Evolutionary conservation across 2,888 invertebrate genomes (phyloP).

Genomic region (Desoria tigrina): DNA sequence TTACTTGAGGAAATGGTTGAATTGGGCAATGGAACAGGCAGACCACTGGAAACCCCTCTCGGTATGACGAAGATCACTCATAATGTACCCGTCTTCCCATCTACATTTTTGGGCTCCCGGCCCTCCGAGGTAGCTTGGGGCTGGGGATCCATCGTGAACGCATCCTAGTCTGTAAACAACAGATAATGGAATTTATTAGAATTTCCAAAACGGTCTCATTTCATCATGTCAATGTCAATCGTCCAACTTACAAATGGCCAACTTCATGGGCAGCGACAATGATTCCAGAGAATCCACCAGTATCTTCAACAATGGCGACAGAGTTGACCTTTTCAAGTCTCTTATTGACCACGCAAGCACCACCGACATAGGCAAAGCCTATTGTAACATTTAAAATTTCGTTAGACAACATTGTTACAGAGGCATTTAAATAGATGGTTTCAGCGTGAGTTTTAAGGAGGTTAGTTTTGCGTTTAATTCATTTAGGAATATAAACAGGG

Average conservation of each 20-base stretch:
- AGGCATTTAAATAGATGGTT: no score
- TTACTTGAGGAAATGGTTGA: slow-evolving; percentile 93
- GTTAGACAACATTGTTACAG: no score
- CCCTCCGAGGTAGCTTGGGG: slow-evolving; percentile 89
- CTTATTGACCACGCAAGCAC: slow-evolving; percentile 94
- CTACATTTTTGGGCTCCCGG: slow-evolving; percentile 92
- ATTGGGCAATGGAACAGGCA: slow-evolving; percentile 86
- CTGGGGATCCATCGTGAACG: slow-evolving; percentile 94
- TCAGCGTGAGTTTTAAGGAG: no score
- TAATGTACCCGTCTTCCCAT: slow-evolving; percentile 95
- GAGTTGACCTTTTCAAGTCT: slow-evolving; percentile 93
- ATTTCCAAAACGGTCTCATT: no score
- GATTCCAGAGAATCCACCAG: slow-evolving; percentile 93
- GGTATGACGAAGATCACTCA: slow-evolving; percentile 90
- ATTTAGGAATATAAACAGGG: no score
- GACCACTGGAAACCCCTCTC: slow-evolving; percentile 95
- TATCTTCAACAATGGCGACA: slow-evolving; percentile 93
- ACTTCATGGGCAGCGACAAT: slow-evolving; percentile 96
- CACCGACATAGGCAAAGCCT: slow-evolving; percentile 96
- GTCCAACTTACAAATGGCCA: slow-evolving; percentile 94
- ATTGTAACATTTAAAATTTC: slow-evolving; percentile 54
- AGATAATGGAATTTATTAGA: no score
- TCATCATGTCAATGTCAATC: no score
- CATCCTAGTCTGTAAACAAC: slow-evolving; percentile 81
- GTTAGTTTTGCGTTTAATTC: no score